Evolutionary conservation across 2,113 vertebrate genomes (phyloP).

Genomic region (Notiomystis cincta): DNA sequence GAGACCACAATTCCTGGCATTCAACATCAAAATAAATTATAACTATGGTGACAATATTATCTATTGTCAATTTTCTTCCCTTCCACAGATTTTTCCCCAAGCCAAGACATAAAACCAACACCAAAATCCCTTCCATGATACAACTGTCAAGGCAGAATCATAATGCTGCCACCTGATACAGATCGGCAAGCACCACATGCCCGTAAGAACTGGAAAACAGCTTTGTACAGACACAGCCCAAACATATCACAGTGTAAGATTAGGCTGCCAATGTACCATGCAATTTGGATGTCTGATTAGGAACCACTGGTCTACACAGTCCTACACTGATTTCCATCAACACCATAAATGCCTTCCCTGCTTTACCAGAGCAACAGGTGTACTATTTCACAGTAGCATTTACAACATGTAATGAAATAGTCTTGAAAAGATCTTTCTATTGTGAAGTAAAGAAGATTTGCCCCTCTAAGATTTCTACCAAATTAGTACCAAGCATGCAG

Average conservation of each 20-base stretch:
- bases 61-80: neutral
- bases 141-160: neutral
- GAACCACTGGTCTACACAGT: neutral
- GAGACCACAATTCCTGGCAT: neutral
- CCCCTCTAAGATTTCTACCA: neutral
- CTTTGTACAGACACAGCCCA: neutral
- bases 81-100: neutral
- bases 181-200: neutral
- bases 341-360: neutral
- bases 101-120: neutral
- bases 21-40: neutral
- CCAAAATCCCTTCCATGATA: neutral
- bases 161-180: neutral
- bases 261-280: neutral
- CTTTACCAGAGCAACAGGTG: rapidly evolving
- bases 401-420: neutral
- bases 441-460: neutral
- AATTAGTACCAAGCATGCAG: neutral
- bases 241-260: neutral
- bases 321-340: neutral
- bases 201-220: neutral
- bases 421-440: neutral
- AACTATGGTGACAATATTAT: neutral
- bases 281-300: neutral
- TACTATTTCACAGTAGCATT: neutral